Evolutionary conservation across 2,797 vertebrate genomes (phyloP).

Genomic region (Gadopsis bispinosus): DNA sequence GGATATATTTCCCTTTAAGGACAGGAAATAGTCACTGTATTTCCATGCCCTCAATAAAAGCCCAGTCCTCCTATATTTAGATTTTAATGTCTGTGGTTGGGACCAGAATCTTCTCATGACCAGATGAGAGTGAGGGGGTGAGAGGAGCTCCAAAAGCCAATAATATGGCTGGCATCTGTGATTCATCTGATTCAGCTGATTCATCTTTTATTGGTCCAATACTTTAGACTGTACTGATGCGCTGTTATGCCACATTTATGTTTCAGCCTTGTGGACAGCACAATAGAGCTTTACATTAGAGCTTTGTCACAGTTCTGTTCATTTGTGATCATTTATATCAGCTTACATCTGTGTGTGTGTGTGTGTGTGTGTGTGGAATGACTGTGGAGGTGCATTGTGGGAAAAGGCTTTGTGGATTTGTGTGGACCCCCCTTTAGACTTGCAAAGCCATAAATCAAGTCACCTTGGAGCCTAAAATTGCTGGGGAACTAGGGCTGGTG

Average conservation of each 20-base stretch:
- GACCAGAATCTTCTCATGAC: constrained; percentile 21
- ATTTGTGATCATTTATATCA: constrained; percentile 8
- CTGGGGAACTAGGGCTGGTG: constrained; percentile 18
- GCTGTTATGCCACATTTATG: not conserved
- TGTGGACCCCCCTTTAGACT: constrained; percentile 32
- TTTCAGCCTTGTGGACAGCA: constrained; percentile 6
- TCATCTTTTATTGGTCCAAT: not conserved
- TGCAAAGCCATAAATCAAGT: constrained; percentile 47
- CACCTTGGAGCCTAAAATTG: not conserved
- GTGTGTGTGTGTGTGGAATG: not conserved
- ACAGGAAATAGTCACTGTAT: constrained; percentile 32
- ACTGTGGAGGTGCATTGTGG: constrained; percentile 33
- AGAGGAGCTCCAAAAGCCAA: not conserved
- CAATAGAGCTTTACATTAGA: not conserved
- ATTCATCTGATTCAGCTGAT: not conserved
- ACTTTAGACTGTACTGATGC: constrained; percentile 33
- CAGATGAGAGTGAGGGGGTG: not conserved
- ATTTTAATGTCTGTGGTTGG: constrained; percentile 16
- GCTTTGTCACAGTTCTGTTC: constrained; percentile 34
- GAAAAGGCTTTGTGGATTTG: constrained; percentile 34
- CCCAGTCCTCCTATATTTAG: constrained; percentile 48
- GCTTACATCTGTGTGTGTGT: constrained; percentile 25
- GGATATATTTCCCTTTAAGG: constrained; percentile 44
- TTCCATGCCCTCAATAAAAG: constrained; percentile 19
- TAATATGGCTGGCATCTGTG: not conserved